These are phyloP conservation scores for Oscheius sp. DNA, from an alignment of 2,888 invertebrate genomes.

Conservation along the genomic window DNA sequence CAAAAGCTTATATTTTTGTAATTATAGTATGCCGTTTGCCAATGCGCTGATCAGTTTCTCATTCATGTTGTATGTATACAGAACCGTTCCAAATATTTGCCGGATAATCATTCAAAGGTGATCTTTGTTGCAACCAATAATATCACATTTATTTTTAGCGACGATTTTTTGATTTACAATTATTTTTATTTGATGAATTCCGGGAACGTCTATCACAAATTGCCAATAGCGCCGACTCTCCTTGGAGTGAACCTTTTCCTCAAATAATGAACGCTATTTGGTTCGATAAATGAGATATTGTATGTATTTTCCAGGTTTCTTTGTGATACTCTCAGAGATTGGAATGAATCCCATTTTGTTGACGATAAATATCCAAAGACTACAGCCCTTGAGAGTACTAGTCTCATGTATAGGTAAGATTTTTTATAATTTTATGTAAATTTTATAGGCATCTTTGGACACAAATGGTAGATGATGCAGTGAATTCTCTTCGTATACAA, in stretches of 20 bases:
- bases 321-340: slow-evolving; percentile 26
- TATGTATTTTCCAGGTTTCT: slow-evolving; percentile 27
- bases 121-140: neutral
- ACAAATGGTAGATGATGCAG: slow-evolving; percentile 35
- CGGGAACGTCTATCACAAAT: slow-evolving; percentile 87
- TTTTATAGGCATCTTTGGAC: slow-evolving; percentile 32
- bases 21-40: slow-evolving; percentile 30
- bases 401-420: slow-evolving; percentile 23
- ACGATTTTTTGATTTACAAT: slow-evolving; percentile 88
- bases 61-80: slow-evolving; percentile 25
- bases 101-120: slow-evolving; percentile 27
- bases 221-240: slow-evolving; percentile 74
- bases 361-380: neutral
- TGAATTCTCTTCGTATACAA: slow-evolving; percentile 16
- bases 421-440: neutral
- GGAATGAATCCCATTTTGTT: slow-evolving; percentile 26
- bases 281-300: neutral
- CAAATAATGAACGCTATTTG: slow-evolving; percentile 42
- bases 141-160: slow-evolving; percentile 73
- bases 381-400: slow-evolving; percentile 13
- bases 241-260: slow-evolving; percentile 40
- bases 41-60: slow-evolving; percentile 33
- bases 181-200: slow-evolving; percentile 90
- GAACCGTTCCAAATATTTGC: slow-evolving; percentile 7
- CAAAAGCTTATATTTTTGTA: neutral